These are phyloP conservation scores for Actinostola sp. DNA, from an alignment of 92 coral and sea anemone genomes.

Conservation along the genomic window DNA sequence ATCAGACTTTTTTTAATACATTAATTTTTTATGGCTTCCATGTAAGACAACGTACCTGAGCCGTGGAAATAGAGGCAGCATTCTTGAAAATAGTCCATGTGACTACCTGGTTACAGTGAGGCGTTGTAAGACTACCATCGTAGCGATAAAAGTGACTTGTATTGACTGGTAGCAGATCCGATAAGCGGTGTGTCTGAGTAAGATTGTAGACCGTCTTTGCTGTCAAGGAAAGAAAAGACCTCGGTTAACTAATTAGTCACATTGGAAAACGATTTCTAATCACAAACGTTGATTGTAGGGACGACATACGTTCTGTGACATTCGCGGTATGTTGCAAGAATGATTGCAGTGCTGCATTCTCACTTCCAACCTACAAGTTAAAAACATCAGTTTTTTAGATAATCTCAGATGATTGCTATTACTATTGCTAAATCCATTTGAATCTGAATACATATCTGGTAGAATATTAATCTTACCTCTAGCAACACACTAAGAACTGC, in stretches of 20 bases:
- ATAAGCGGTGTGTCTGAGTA: constrained; percentile 8
- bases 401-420: background rate
- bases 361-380: constrained; percentile 35
- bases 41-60: constrained; percentile 48
- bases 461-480: constrained; percentile 43
- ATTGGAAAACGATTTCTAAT: background rate
- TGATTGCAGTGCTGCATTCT: constrained; percentile 37
- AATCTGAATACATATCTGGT: too few species aligned
- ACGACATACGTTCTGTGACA: constrained; percentile 31
- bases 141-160: constrained; percentile 66
- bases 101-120: constrained; percentile 65
- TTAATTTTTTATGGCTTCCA: too few species aligned
- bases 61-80: constrained; percentile 28
- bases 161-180: constrained; percentile 39
- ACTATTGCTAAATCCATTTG: too few species aligned
- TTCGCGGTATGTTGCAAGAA: constrained; percentile 38
- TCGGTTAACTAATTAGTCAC: background rate
- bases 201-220: constrained; percentile 1
- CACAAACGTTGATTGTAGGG: too few species aligned
- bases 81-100: constrained; percentile 66
- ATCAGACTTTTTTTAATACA: too few species aligned
- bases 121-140: constrained; percentile 81
- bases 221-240: background rate
- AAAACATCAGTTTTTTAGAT: background rate
- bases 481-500: constrained; percentile 74